phyloP scores from a whole-genome alignment of 2,113 vertebrate species.

The Delphinus delphis region DNA sequence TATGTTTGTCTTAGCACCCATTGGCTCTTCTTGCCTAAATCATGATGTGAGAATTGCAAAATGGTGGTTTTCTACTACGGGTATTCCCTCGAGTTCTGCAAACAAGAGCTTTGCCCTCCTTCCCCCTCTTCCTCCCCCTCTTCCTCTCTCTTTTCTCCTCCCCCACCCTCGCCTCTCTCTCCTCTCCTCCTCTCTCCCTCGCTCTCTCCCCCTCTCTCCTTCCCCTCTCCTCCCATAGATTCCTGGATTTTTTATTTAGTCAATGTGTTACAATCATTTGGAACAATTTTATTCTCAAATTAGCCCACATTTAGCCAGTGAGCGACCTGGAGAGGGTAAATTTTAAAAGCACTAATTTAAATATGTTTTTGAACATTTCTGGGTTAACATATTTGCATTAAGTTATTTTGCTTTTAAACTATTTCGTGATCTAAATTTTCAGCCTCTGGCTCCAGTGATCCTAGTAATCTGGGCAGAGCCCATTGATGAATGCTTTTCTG shows the following conservation, averaged over 20 bases:
- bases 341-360: neutral
- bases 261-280: neutral
- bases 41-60: neutral
- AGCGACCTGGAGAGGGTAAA: neutral
- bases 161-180: fast-evolving
- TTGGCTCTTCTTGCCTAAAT: neutral
- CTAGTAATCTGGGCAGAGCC: neutral
- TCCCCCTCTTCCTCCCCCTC: too few species aligned
- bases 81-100: neutral
- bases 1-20: neutral
- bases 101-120: neutral
- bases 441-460: neutral
- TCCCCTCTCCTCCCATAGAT: neutral
- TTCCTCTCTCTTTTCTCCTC: too few species aligned
- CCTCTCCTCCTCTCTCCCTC: too few species aligned
- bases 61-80: neutral
- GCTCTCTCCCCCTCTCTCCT: neutral
- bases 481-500: neutral
- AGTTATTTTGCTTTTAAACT: neutral
- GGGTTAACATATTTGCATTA: neutral
- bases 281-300: neutral
- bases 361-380: neutral
- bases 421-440: neutral
- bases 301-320: neutral
- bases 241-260: neutral